Base-by-base conservation (phyloP, 2,113 vertebrate species). In the Prochilodus magdalenae region DNA sequence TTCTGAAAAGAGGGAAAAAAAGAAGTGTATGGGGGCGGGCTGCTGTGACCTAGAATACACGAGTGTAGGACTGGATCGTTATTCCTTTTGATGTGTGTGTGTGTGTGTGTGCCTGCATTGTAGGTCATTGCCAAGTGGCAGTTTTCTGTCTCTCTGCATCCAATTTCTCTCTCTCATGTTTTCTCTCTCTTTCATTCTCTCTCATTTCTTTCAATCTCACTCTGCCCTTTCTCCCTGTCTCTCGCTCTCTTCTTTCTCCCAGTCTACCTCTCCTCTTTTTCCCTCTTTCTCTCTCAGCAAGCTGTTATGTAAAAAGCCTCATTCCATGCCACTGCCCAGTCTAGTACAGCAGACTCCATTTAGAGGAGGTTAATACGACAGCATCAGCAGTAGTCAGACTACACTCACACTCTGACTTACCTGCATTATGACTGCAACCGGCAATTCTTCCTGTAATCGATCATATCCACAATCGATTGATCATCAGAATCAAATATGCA, bases 71-170 rank as follows among this genome's bases (percentile, higher is more conserved):
- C 73, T 86, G 81, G 85, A 86, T 86, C 81, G 67, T 86, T 83
- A 83, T 86, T 86, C 73, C 81, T 83, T 83, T 80, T 86, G 85
- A 86, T 83, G 81, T 86, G 85, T 86, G 81, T 57, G 26, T 86
- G 72, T 83, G 84, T 73, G 78, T 77, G 79, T 74, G 67, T 44
- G 71, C 62, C 77, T 86, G 65, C 60, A 83, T 86, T 86, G 74
- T 83, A 86, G 85, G 81, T 83, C 85, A 86, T 75, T 79, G 73
- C 81, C 81, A 86, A 83, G 76, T 86, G 81, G 81, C 81, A 80
- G 76, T 72, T 77, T 66, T 73, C 81, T 33, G 73, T 75, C 63
- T 69, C 65, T 80, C 71, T 69, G 1, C 24, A 40, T 47, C 51
- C 49, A 62, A 29, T 63, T 60, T 77, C 47, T 79, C 60, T 47